A percentile compares a stretch with the other conserved stretches of the same genome.
Evolutionary conservation across 2,888 invertebrate genomes (phyloP).

Genomic region (Selenia dentaria): DNA sequence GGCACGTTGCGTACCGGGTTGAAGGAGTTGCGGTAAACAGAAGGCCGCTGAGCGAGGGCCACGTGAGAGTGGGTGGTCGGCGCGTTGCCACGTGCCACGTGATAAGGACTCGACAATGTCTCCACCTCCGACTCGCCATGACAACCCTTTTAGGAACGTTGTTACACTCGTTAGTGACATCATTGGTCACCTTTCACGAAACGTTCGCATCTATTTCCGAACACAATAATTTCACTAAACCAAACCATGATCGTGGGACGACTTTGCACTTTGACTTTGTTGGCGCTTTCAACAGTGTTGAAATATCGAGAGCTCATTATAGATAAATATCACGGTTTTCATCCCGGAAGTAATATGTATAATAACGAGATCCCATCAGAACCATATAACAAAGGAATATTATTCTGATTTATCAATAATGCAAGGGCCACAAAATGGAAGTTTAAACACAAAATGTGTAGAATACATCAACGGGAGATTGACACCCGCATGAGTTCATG

Average conservation of each 20-base stretch:
- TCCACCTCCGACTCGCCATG: not conserved
- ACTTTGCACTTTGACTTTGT: too few species aligned
- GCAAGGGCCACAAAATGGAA: constrained; percentile 34
- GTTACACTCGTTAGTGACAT: too few species aligned
- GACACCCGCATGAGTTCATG: constrained; percentile 60
- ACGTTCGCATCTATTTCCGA: too few species aligned
- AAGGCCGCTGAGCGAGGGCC: constrained; percentile 44
- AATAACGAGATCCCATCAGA: not conserved
- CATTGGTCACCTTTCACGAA: too few species aligned
- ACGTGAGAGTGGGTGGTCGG: constrained; percentile 41
- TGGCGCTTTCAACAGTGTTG: too few species aligned
- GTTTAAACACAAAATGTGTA: constrained; percentile 39
- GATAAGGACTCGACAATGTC: constrained; percentile 2
- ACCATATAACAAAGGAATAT: constrained; percentile 7
- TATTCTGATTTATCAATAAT: constrained; percentile 30
- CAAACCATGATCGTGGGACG: too few species aligned
- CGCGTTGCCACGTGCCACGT: constrained; percentile 40
- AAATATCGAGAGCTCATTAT: too few species aligned
- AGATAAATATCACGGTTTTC: not conserved
- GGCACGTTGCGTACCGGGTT: constrained; percentile 62
- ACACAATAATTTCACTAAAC: too few species aligned
- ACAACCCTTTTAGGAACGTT: not conserved
- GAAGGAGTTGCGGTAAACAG: constrained; percentile 65
- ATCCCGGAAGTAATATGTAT: too few species aligned
- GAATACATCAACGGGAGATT: constrained; percentile 43